Evolutionary conservation across 2,113 vertebrate species (phyloP).

Genomic region (Collichthys lucidus): DNA sequence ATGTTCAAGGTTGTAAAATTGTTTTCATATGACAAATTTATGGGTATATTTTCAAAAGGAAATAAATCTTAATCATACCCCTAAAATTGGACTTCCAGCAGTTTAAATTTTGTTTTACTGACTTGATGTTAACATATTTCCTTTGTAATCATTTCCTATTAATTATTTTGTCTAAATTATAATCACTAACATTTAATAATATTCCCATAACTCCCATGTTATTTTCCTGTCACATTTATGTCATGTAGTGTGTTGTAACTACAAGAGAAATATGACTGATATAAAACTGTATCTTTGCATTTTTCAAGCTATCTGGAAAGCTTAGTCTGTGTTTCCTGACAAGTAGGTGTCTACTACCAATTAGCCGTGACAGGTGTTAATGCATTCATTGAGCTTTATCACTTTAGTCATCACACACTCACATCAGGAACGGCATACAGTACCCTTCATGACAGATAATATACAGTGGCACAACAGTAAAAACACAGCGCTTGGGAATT

Average conservation of each 20-base stretch:
- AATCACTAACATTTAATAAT: background rate
- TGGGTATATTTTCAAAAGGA: slow-evolving; percentile 88
- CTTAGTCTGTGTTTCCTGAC: background rate
- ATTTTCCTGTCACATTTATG: slow-evolving; percentile 11
- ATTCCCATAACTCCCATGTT: background rate
- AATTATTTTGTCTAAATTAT: background rate
- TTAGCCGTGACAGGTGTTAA: background rate
- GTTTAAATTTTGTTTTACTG: slow-evolving; percentile 14
- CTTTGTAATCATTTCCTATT: background rate
- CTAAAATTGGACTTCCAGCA: slow-evolving; percentile 56
- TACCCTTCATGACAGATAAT: background rate
- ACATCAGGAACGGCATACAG: background rate
- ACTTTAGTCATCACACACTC: background rate
- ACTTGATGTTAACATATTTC: background rate
- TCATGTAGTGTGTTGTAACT: slow-evolving; percentile 33
- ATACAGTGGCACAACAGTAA: too few species aligned
- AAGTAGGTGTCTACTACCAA: background rate
- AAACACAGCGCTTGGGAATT: background rate
- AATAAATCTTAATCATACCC: slow-evolving; percentile 85
- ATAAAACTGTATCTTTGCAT: background rate
- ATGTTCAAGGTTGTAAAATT: slow-evolving; percentile 85
- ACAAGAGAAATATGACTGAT: background rate
- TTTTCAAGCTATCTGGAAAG: background rate
- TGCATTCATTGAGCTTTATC: background rate
- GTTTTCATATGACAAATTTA: slow-evolving; percentile 87